Conservation (phyloP, 2,888 invertebrate genomes). For the Seladonia tumulorum region DNA sequence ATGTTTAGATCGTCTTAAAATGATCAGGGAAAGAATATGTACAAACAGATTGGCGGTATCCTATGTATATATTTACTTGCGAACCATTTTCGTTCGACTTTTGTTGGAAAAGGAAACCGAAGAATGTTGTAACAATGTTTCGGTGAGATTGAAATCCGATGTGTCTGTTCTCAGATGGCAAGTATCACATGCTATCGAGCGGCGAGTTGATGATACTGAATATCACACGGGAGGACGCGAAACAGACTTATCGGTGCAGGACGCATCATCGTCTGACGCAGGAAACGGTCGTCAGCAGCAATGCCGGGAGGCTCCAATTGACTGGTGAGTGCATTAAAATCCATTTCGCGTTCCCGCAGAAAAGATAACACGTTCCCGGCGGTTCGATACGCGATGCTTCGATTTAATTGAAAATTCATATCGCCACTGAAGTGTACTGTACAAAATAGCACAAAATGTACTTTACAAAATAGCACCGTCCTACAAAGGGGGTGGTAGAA, state of each 20-base stretch:
- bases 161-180: slow-evolving; percentile 84
- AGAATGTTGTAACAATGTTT: not conserved
- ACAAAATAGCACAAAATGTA: slow-evolving; percentile 8
- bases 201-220: slow-evolving; percentile 87
- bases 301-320: slow-evolving; percentile 86
- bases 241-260: slow-evolving; percentile 86
- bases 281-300: slow-evolving; percentile 86
- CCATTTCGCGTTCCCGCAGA: slow-evolving; percentile 15
- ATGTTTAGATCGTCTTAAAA: not conserved
- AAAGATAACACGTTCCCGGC: slow-evolving; percentile 18
- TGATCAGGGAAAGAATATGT: not conserved
- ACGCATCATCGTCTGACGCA: slow-evolving; percentile 87
- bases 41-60: not conserved
- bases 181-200: slow-evolving; percentile 86
- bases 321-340: slow-evolving; percentile 84
- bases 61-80: no score
- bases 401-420: slow-evolving; percentile 42
- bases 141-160: not conserved
- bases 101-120: not conserved
- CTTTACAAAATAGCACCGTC: not conserved
- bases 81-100: not conserved
- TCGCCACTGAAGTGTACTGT: not conserved
- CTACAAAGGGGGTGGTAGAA: not conserved
- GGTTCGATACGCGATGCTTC: not conserved
- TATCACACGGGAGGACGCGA: slow-evolving; percentile 86